Evolutionary conservation across 1,140 invertebrate species (phyloP), one percentile per base, ranked within the genome.

Genomic region (Scaptomyza pallida): DNA sequence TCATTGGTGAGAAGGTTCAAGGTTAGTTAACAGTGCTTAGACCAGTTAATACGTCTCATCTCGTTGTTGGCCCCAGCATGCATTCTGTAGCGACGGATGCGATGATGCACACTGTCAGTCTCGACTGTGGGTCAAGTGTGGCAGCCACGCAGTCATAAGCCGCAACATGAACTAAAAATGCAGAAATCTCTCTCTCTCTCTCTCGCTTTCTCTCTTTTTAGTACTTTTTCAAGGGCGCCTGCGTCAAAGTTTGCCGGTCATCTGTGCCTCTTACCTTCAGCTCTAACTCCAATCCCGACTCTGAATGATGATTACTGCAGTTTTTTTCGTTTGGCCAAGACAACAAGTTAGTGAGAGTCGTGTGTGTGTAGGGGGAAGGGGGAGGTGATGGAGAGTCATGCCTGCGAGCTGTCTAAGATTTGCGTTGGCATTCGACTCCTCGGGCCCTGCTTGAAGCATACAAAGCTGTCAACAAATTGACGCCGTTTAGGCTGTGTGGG

Each of bases 401-500:
- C n/a, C 4, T 8, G 13, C n/a, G 26, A 48, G 43, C 35, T 47
- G 40, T 21, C 62, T 33, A 51, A 76, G 78, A 83, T 76, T 70
- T 80, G 70, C 44, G 63, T 45, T 45, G 51, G 33, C 37, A 16
- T 21, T 44, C 47, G 50, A 26, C 69, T 43, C 54, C 73, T 50
- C 61, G 43, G 43, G 63, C n/a, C 57, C 45, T 41, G 60, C 44
- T 65, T 45, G 30, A 52, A 63, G 75, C 75, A 75, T 59, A 65
- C 71, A 72, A 80, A 80, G 65, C 77, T 80, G 76, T 85, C 80
- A 77, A 74, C 80, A 85, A 80, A 86, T 80, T 85, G 81, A 43
- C 73, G 69, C 73, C 81, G 79, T 83, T 82, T 82, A 83, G 71
- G 55, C 54, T 51, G 12, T 37, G 50, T n/a, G 16, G n/a, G n/a